These are phyloP conservation scores for Lophius americanus DNA, from an alignment of 2,797 vertebrate genomes.

Conservation along the genomic window DNA sequence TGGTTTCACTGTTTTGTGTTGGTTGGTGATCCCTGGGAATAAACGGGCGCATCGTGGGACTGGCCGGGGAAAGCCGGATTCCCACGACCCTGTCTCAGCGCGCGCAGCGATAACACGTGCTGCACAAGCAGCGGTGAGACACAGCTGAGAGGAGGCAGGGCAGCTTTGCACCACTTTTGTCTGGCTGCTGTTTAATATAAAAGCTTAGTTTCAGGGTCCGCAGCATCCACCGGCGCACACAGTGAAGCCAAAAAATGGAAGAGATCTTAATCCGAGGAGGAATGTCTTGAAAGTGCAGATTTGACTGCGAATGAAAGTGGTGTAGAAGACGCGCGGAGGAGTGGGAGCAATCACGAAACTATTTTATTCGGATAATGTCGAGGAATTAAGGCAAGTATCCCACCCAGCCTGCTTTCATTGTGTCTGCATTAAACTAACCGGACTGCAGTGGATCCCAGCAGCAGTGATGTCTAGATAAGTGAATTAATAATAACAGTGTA, in stretches of 20 bases:
- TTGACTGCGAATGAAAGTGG: slow-evolving; percentile 47
- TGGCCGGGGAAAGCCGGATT: slow-evolving; percentile 71
- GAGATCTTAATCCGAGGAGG: slow-evolving; percentile 23
- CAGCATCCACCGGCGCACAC: slow-evolving; percentile 27
- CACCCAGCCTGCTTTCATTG: slow-evolving; percentile 2
- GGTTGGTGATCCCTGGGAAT: slow-evolving; percentile 58
- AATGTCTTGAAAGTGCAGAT: slow-evolving; percentile 52
- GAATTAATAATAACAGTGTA: neutral
- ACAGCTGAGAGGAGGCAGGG: slow-evolving; percentile 37
- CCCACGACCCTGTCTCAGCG: slow-evolving; percentile 80
- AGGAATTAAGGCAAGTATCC: slow-evolving; percentile 73
- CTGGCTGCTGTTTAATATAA: slow-evolving; percentile 38
- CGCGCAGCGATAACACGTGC: slow-evolving; percentile 39
- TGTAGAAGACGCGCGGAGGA: slow-evolving; percentile 17
- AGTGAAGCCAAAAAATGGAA: slow-evolving; percentile 1
- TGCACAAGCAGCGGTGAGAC: slow-evolving; percentile 54
- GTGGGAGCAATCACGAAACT: slow-evolving; percentile 57
- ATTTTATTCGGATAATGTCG: slow-evolving; percentile 63
- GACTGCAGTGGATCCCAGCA: slow-evolving; percentile 35
- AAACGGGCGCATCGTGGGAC: slow-evolving; percentile 75
- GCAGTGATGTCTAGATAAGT: slow-evolving; percentile 31
- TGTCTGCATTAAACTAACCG: slow-evolving; percentile 31
- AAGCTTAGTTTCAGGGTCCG: slow-evolving; percentile 42
- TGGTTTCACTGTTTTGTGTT: slow-evolving; percentile 5
- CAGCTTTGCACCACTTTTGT: slow-evolving; percentile 74